Conservation (phyloP, 37 sponge, comb jelly and placozoan genomes). For the Beroe forskalii region DNA sequence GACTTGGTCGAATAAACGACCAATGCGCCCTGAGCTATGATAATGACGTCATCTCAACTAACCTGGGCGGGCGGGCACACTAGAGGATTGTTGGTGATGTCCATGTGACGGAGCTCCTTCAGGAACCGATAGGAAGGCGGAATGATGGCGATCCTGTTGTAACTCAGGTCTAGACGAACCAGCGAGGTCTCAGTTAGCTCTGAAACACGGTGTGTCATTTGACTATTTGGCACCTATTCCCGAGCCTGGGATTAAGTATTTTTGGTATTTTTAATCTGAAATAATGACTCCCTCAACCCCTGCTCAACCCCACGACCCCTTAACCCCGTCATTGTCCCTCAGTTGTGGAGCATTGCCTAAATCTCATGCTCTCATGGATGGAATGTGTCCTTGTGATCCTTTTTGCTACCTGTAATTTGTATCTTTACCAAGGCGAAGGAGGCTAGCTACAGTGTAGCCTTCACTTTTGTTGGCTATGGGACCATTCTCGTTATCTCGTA, state of each 20-base stretch:
- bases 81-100: conserved; percentile 35
- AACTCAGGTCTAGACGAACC: conserved; percentile 9
- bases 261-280: too few species aligned
- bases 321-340: neutral
- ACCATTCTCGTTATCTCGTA: conserved; percentile 1
- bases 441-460: conserved; percentile 36
- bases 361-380: conserved; percentile 34
- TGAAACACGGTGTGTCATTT: neutral
- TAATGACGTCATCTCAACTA: too few species aligned
- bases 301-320: too few species aligned
- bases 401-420: conserved; percentile 1
- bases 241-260: too few species aligned
- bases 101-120: conserved; percentile 3
- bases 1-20: too few species aligned
- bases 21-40: too few species aligned
- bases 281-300: too few species aligned
- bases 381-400: neutral
- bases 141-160: conserved; percentile 35
- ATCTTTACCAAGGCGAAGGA: conserved; percentile 15
- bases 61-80: conserved; percentile 47
- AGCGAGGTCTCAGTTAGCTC: conserved; percentile 35
- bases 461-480: conserved; percentile 6
- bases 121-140: conserved; percentile 48
- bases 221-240: too few species aligned
- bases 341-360: conserved; percentile 1